Conservation (phyloP, 1,140 invertebrate species). For the Ylistrum balloti region DNA sequence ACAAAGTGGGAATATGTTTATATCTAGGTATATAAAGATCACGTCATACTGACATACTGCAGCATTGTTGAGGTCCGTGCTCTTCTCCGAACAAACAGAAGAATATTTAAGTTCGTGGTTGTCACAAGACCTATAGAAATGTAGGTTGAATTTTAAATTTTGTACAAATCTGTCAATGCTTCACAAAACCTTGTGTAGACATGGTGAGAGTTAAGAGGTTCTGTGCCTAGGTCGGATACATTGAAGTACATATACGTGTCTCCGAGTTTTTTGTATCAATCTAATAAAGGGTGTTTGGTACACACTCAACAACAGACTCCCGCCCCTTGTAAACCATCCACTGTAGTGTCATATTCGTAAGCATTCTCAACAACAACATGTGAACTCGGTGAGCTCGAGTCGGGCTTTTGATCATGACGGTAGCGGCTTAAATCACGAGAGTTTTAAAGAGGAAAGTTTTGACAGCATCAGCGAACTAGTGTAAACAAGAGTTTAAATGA, state of each 20-base stretch:
- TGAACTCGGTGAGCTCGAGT: background rate
- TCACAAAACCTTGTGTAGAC: background rate
- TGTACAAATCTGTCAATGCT: background rate
- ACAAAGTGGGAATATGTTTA: background rate
- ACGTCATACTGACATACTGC: background rate
- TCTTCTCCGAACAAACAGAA: constrained; percentile 7
- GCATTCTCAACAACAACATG: constrained; percentile 19
- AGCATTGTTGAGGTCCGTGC: background rate
- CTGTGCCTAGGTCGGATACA: background rate
- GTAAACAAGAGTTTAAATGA: constrained; percentile 13
- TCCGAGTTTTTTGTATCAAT: background rate
- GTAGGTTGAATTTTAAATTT: constrained; percentile 11
- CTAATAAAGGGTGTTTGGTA: background rate
- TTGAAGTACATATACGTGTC: constrained; percentile 1
- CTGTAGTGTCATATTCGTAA: background rate
- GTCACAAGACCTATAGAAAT: background rate
- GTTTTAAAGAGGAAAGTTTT: constrained; percentile 29
- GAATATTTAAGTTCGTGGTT: background rate
- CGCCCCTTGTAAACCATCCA: background rate
- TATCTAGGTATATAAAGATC: background rate
- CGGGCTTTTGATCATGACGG: constrained; percentile 36
- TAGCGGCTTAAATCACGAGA: constrained; percentile 25
- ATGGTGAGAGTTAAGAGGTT: background rate
- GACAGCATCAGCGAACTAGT: background rate
- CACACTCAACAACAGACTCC: background rate